A percentile compares a stretch with the other conserved stretches of the same genome.
Conservation (phyloP, 2,797 vertebrate species). For the Pangasius sanitwongsei region DNA sequence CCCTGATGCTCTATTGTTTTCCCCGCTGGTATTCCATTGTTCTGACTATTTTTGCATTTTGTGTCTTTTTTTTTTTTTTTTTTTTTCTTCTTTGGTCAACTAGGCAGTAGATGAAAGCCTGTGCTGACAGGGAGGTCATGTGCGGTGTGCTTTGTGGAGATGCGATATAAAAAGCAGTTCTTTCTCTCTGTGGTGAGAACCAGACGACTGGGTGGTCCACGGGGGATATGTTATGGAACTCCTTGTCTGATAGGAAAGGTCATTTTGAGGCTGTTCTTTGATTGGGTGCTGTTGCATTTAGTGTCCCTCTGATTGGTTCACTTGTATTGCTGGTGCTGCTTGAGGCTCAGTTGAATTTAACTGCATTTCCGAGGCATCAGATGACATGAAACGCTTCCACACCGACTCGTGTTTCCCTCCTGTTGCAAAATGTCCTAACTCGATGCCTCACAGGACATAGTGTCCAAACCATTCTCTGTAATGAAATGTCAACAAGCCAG, state of each 20-base stretch:
- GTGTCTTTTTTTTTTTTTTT: not conserved
- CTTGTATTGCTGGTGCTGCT: constrained; percentile 14
- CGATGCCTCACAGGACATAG: constrained; percentile 16
- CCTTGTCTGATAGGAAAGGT: constrained; percentile 48
- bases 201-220: constrained; percentile 51
- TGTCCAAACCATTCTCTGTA: constrained; percentile 10
- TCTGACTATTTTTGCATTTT: constrained; percentile 26
- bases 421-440: constrained; percentile 22
- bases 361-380: not conserved
- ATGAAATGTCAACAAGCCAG: constrained; percentile 17
- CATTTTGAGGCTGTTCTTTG: constrained; percentile 48
- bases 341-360: not conserved
- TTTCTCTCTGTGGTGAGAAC: constrained; percentile 67
- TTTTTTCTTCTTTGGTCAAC: constrained; percentile 33
- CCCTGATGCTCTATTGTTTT: constrained; percentile 51
- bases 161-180: constrained; percentile 64
- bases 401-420: constrained; percentile 2
- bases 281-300: constrained; percentile 23
- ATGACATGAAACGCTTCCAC: constrained; percentile 9
- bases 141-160: constrained; percentile 43
- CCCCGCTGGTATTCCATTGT: constrained; percentile 40
- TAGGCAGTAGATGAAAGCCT: constrained; percentile 47
- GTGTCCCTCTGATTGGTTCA: constrained; percentile 20
- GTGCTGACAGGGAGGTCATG: constrained; percentile 43
- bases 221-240: constrained; percentile 44